Evolutionary conservation across 1,140 invertebrate species (phyloP), one percentile per base, ranked within the genome.

Genomic region (Aethina tumida): DNA sequence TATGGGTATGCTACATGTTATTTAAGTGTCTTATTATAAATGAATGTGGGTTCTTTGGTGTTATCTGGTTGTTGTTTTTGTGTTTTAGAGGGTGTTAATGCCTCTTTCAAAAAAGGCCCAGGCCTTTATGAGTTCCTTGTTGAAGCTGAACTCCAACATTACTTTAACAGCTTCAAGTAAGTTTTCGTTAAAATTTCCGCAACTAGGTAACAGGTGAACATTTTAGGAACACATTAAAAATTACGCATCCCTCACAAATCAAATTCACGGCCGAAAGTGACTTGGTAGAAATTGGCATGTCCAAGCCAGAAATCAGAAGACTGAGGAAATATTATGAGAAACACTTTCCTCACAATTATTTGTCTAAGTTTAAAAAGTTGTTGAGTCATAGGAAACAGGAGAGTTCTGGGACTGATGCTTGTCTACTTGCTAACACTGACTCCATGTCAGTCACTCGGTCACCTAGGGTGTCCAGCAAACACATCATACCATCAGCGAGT

Each of bases 211-310:
- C 24, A 39, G 39, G 37, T 45, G 32, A 48, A 50, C 31, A 52
- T 62, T 60, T 40, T 61, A 89, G 85, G 70, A 69, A 74, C 55
- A 74, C 79, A 54, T 63, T 84, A 47, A 84, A 84, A 64, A 75
- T 91, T 30, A 81, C 80, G 55, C 87, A 82, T 64, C 79, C 92
- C n/a, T 79, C 85, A 14, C 94, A 99, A 62, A 67, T 99, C n/a
- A 97, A 97, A 62, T 97, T 92, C 73, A 91, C 95, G 4, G 81
- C 84, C 1, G 90, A 95, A 50, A 85, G 92, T 44, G 95, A 99
- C 64, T 67, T 97, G 17, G 66, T 73, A 21, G 81, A 84, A 39
- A 83, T 99, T 51, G 94, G 94, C 4, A 88, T 99, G 77, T 90
- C 90, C 5, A 86, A 88, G 47, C 94, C 94, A 14, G 95, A 98